Evolutionary conservation across 2,113 vertebrate species (phyloP).

Genomic region (Actinemys pallida): DNA sequence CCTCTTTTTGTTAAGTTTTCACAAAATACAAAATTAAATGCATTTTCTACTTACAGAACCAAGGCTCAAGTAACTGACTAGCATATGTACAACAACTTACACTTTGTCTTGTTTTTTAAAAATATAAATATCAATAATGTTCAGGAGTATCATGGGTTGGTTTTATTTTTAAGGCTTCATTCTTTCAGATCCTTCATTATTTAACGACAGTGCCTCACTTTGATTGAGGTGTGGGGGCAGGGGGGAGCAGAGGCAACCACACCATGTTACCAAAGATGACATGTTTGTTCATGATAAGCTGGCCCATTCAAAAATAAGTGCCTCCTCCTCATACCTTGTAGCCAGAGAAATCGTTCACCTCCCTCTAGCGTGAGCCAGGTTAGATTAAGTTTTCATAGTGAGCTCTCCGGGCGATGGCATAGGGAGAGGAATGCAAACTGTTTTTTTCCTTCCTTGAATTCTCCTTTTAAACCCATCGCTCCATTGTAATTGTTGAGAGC

Average conservation of each 20-base stretch:
- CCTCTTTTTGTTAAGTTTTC: constrained; percentile 76
- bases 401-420: constrained; percentile 26
- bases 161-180: constrained; percentile 78
- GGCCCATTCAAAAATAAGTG: background rate
- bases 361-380: background rate
- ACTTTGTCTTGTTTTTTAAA: constrained; percentile 78
- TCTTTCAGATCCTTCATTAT: constrained; percentile 73
- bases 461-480: constrained; percentile 34
- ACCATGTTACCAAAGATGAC: constrained; percentile 13
- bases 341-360: background rate
- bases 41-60: constrained; percentile 73
- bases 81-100: constrained; percentile 83
- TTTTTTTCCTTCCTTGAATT: constrained; percentile 47
- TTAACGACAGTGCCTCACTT: constrained; percentile 19
- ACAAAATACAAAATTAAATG: constrained; percentile 77
- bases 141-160: constrained; percentile 62
- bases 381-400: constrained; percentile 11
- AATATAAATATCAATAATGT: constrained; percentile 89
- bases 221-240: background rate
- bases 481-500: constrained; percentile 31
- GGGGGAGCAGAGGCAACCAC: constrained; percentile 1
- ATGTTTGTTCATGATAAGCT: background rate
- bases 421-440: constrained; percentile 41
- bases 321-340: constrained; percentile 20
- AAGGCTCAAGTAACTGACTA: constrained; percentile 79